Evolutionary conservation across 2,797 vertebrate genomes (phyloP), one percentile per base, ranked within the genome.

Genomic region (Dryobates pubescens): DNA sequence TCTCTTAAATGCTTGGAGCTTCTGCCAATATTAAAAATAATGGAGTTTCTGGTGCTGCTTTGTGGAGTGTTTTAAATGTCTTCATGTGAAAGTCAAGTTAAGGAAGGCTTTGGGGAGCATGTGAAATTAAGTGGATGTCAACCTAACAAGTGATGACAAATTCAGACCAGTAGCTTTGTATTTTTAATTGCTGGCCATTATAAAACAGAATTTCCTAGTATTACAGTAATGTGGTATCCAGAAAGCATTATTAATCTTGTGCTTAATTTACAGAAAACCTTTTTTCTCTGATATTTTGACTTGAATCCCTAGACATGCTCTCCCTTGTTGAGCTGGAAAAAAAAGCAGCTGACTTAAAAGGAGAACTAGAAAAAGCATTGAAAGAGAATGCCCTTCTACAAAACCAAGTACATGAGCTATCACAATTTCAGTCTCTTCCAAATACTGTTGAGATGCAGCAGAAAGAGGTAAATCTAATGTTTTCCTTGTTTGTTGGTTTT

Each of bases 301-400:
- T 82, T 67, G 38, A 49, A 63, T 91, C 59, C 59, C 56, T 92
- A 99, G 99, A 98, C 95, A 86, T 98, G 43, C 94, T 98, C 0
- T 98, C 97, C 90, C 92, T 91, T 58, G 29, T 98, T 69, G 98
- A 98, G 38, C 93, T 99, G 56, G 98, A 98, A 92, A 98, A 96
- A 92, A 97, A 90, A 0, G 93, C 98, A 61, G 82, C 89, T 12
- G 94, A 95, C 13, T 96, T 98, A 49, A 98, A 97, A 68, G 97
- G 95, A 91, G 97, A 98, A 57, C 91, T 98, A 59, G 96, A 97
- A 80, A 96, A 97, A 94, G 92, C 94, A 85, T 68, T 76, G 38
- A 95, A 98, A 92, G 97, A 97, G 77, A 98, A 98, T 38, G 75
- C 18, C 36, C 23, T 75, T 23, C 96, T 98, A 49, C 95, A 72